Evolutionary conservation across 2,797 vertebrate species (phyloP).

Genomic region (Crenichthys baileyi): DNA sequence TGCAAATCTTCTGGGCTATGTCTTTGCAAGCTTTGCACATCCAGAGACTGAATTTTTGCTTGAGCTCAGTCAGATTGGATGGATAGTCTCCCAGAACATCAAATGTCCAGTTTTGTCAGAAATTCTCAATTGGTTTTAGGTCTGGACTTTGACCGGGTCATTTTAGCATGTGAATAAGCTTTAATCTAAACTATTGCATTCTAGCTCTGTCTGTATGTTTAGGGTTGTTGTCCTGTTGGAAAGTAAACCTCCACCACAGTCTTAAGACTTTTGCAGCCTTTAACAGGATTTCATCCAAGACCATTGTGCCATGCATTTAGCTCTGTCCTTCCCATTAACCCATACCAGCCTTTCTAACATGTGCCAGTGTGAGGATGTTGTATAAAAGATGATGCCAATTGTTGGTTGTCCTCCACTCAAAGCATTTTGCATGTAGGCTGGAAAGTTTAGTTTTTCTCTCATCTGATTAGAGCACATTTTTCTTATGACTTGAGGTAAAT

Average conservation of each 20-base stretch:
- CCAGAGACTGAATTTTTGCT: too few species aligned
- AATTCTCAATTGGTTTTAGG: neutral
- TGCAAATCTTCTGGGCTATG: too few species aligned
- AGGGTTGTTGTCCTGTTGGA: neutral
- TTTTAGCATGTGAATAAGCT: neutral
- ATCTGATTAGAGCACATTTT: neutral
- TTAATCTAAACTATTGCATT: neutral
- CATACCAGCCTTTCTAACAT: neutral
- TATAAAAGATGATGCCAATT: neutral
- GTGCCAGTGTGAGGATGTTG: neutral
- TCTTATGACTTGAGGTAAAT: too few species aligned
- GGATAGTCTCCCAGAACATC: neutral
- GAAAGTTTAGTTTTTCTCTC: neutral
- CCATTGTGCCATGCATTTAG: neutral
- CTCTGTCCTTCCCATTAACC: neutral
- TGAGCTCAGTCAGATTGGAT: neutral
- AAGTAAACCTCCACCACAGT: neutral
- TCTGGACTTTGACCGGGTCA: neutral
- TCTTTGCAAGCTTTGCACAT: too few species aligned
- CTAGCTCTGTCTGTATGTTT: neutral
- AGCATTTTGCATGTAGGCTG: neutral
- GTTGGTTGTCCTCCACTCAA: neutral
- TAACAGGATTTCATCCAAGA: neutral
- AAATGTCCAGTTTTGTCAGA: neutral
- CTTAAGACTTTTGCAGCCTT: neutral